phyloP scores from a whole-genome alignment of 2,113 vertebrate species.

The Ifrita kowaldi region DNA sequence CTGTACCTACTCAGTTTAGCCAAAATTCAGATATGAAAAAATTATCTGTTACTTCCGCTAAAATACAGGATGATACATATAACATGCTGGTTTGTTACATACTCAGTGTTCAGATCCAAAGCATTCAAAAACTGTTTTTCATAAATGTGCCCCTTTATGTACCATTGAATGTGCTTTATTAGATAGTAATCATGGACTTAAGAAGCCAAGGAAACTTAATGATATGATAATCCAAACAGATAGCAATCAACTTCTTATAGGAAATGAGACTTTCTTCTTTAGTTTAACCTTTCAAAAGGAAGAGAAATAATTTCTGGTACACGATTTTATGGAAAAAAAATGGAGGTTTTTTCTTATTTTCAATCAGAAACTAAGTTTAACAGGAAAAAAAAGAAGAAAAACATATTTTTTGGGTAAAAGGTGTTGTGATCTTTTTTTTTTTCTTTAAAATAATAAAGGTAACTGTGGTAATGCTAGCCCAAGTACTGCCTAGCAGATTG shows the following conservation, averaged over 20 bases:
- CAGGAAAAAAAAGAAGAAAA: background rate
- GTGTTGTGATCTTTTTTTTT: background rate
- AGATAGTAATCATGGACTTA: background rate
- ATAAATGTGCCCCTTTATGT: background rate
- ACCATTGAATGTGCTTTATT: background rate
- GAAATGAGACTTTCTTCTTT: background rate
- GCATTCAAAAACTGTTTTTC: background rate
- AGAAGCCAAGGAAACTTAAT: background rate
- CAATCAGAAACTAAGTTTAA: background rate
- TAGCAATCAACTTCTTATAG: background rate
- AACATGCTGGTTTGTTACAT: background rate
- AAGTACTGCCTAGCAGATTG: background rate
- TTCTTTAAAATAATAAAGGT: background rate
- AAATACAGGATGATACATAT: background rate
- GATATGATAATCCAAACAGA: background rate
- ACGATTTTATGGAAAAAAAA: background rate
- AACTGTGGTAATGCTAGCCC: background rate
- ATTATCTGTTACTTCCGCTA: background rate
- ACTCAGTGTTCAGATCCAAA: background rate
- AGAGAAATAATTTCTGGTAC: background rate
- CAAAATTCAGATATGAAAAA: background rate
- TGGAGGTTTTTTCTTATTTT: background rate
- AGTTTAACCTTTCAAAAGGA: background rate
- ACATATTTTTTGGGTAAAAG: fast-evolving
- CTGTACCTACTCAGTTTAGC: fast-evolving